Evolutionary conservation across 2,797 vertebrate genomes (phyloP).

Genomic region (Pangasius mekongensis): DNA sequence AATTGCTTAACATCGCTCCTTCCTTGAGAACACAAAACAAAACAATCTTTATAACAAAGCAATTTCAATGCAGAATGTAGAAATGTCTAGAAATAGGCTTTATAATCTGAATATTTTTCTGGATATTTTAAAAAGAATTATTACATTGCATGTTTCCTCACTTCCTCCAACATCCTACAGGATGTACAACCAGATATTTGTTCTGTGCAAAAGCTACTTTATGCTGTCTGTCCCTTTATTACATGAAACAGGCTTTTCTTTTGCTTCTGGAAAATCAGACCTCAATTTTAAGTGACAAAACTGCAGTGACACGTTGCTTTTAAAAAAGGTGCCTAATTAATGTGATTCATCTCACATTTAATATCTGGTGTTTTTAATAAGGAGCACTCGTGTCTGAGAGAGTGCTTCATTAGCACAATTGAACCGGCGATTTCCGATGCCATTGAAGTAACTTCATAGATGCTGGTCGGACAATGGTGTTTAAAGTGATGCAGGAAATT

Average conservation of each 20-base stretch:
- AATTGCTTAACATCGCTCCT: neutral
- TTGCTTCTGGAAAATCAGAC: neutral
- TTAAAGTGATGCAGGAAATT: conserved; percentile 74
- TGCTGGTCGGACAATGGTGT: conserved; percentile 59
- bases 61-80: neutral
- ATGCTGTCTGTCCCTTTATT: neutral
- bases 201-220: neutral
- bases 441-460: conserved; percentile 82
- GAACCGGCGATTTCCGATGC: conserved; percentile 67
- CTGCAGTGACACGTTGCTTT: conserved; percentile 6
- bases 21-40: neutral
- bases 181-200: neutral
- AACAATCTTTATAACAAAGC: neutral
- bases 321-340: conserved; percentile 58
- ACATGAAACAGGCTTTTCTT: neutral
- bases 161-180: neutral
- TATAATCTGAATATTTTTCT: no score
- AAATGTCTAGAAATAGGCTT: neutral
- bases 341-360: conserved; percentile 69
- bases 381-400: conserved; percentile 72
- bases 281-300: neutral
- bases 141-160: neutral
- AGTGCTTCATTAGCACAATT: conserved; percentile 70
- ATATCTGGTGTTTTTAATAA: conserved; percentile 76
- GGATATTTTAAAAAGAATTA: neutral